Percentiles rank a stretch among this genome's conserved stretches.
These are phyloP conservation scores for Nothoprocta perdicaria DNA, from an alignment of 2,113 vertebrate genomes.

Conservation along the genomic window DNA sequence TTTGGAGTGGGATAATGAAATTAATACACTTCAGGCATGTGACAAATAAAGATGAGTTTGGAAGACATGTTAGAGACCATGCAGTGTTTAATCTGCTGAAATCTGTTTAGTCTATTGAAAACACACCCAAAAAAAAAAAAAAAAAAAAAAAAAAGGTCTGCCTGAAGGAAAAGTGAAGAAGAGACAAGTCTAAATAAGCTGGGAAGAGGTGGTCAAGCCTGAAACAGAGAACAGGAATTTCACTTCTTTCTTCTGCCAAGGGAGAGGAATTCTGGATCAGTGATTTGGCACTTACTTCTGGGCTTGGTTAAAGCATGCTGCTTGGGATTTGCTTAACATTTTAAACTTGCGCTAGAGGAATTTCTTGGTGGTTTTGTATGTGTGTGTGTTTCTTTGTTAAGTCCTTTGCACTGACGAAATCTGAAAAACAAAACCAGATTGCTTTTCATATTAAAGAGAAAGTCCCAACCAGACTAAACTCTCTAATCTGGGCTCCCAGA, in stretches of 20 bases:
- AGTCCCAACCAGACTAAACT: not conserved
- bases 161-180: not conserved
- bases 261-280: not conserved
- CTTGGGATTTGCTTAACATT: not conserved
- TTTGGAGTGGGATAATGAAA: not conserved
- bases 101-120: not conserved
- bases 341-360: not conserved
- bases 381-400: not conserved
- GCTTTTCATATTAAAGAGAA: not conserved
- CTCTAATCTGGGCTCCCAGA: not conserved
- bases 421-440: not conserved
- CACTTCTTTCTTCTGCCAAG: not conserved
- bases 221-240: not conserved
- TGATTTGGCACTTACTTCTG: not conserved
- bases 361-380: not conserved
- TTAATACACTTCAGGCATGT: not conserved
- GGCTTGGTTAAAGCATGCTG: not conserved
- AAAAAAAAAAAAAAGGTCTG: not conserved
- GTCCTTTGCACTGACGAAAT: not conserved
- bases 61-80: not conserved
- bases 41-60: not conserved
- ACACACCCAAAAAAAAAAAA: not conserved
- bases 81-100: not conserved
- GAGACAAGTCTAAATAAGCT: not conserved
- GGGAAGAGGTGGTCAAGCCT: not conserved